These are phyloP conservation scores for Trichonephila inaurata DNA, from an alignment of 1,140 invertebrate genomes.

Conservation along the genomic window DNA sequence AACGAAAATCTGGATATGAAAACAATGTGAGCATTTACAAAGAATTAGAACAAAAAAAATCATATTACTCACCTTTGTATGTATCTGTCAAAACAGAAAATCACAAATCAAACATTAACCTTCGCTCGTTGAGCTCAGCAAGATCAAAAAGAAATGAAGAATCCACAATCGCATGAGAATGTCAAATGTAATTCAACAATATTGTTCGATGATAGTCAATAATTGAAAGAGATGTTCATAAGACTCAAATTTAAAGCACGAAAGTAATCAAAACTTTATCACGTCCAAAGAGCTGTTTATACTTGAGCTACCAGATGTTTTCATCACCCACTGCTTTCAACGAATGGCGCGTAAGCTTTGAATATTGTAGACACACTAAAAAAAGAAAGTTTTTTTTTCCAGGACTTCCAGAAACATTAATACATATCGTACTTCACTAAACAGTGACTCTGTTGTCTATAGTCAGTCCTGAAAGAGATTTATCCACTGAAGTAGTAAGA, in stretches of 20 bases:
- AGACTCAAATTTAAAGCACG: background rate
- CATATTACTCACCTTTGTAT: background rate
- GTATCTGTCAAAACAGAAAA: conserved; percentile 4
- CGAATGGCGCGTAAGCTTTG: conserved; percentile 21
- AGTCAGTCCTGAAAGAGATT: background rate
- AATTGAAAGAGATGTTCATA: background rate
- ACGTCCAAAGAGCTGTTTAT: conserved; percentile 47
- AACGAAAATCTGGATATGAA: background rate
- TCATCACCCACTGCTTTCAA: background rate
- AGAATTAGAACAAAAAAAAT: background rate
- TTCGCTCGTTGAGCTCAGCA: background rate
- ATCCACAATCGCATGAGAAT: background rate
- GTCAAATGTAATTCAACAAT: conserved; percentile 3
- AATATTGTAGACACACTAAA: background rate
- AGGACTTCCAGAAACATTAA: background rate
- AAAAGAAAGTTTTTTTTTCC: background rate
- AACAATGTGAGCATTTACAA: background rate
- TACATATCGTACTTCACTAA: background rate
- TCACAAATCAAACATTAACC: background rate
- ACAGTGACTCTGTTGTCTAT: background rate
- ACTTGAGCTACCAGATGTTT: conserved; percentile 45
- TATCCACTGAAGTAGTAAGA: background rate
- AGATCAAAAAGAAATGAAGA: background rate
- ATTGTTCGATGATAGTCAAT: background rate
- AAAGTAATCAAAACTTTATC: conserved; percentile 51